Conservation (phyloP, 2,888 invertebrate genomes). For the Strigamia maritima region DNA sequence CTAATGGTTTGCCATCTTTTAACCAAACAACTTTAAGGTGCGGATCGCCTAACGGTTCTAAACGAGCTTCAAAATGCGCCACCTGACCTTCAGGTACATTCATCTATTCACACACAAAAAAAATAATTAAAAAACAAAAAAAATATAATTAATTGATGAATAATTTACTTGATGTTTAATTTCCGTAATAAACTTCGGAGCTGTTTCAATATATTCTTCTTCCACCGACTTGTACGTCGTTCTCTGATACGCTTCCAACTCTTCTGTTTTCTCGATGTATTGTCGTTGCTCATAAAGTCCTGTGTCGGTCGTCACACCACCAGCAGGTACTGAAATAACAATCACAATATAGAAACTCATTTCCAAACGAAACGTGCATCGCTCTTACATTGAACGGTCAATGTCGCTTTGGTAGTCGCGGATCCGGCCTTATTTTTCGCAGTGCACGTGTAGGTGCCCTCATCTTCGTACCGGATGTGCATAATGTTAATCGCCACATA, state of each 20-base stretch:
- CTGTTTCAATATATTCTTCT: slow-evolving; percentile 75
- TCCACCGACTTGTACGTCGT: slow-evolving; percentile 74
- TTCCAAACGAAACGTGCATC: neutral
- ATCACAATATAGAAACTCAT: neutral
- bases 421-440: slow-evolving; percentile 88
- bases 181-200: slow-evolving; percentile 82
- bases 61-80: slow-evolving; percentile 90
- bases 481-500: slow-evolving; percentile 97
- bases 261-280: slow-evolving; percentile 87
- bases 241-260: slow-evolving; percentile 78
- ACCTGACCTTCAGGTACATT: slow-evolving; percentile 81
- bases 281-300: slow-evolving; percentile 86
- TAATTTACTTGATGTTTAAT: slow-evolving; percentile 61
- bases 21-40: slow-evolving; percentile 88
- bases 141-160: neutral
- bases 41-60: slow-evolving; percentile 89
- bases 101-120: slow-evolving; percentile 28
- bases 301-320: slow-evolving; percentile 79
- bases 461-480: slow-evolving; percentile 98
- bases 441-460: slow-evolving; percentile 87
- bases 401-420: slow-evolving; percentile 76
- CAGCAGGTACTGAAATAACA: slow-evolving; percentile 58
- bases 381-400: slow-evolving; percentile 55
- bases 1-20: slow-evolving; percentile 83
- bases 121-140: neutral